Evolutionary conservation across 2,888 invertebrate species (phyloP).

Genomic region (Caenorhabditis sp.): DNA sequence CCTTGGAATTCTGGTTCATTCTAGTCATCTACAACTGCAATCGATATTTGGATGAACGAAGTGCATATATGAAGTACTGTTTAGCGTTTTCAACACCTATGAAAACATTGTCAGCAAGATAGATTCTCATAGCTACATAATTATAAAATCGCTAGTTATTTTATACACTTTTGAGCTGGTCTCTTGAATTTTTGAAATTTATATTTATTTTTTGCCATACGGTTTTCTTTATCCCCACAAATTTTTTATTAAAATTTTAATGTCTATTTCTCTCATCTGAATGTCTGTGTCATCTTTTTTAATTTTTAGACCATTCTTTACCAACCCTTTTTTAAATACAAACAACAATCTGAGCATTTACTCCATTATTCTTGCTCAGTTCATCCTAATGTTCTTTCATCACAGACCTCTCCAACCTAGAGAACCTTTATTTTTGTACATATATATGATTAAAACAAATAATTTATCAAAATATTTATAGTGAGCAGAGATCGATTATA

Average conservation of each 20-base stretch:
- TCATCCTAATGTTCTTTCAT: conserved; percentile 30
- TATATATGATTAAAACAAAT: no score
- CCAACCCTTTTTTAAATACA: background rate
- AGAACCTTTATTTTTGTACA: no score
- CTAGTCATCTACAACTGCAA: conserved; percentile 67
- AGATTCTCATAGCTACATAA: conserved; percentile 3
- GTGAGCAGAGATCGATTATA: conserved; percentile 17
- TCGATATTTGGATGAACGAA: conserved; percentile 66
- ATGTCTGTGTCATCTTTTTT: conserved; percentile 4
- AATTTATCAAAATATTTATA: background rate
- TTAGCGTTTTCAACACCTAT: conserved; percentile 70
- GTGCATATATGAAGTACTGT: conserved; percentile 69
- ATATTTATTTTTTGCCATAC: conserved; percentile 17
- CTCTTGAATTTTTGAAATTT: conserved; percentile 6
- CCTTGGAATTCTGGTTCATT: conserved; percentile 67
- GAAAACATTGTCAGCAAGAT: conserved; percentile 64
- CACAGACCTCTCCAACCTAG: no score
- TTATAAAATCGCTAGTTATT: background rate
- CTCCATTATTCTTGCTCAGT: conserved; percentile 27
- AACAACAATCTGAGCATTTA: background rate
- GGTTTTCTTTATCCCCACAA: no score
- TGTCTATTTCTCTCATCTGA: no score
- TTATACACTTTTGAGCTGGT: conserved; percentile 1
- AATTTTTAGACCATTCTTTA: no score
- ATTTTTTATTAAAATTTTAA: no score